Evolutionary conservation across 2,888 invertebrate genomes (phyloP), one percentile per base, ranked within the genome.

Genomic region (Rotaria macrura): DNA sequence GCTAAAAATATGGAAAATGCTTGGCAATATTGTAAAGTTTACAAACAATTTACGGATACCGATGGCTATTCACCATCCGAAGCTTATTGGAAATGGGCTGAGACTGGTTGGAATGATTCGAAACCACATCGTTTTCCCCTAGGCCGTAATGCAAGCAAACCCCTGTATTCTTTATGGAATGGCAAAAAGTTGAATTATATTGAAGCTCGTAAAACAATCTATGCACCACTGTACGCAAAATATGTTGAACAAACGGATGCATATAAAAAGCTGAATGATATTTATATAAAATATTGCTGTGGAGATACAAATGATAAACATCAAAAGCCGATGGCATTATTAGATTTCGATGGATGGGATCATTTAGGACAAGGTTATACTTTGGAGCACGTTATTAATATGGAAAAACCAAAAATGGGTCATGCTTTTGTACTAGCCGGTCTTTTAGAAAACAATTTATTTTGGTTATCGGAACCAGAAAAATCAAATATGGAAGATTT

Each of bases 331-430:
- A 65, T 29, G 65, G 65, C 34, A 65, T 65, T 65, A 34, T 6
- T 34, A 65, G 65, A 65, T 65, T 65, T 65, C 20, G 65, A 65
- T 65, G 65, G 65, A 34, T 65, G 65, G 65, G 65, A 65, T 65
- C 34, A 65, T 34, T 65, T 65, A 34, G 65, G 65, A 29, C 65
- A 65, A 34, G 65, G 34, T 65, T 65, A 65, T 65, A 65, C 14
- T 6, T 65, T 65, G 20, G 65, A 65, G 20, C 12, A 29, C 14
- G 29, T 65, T 9, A 65, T 65, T 29, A 20, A 65, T 65, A 34
- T 34, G 17, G 6, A 5, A 20, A 65, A 65, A 65, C 29, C 65
- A 65, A 65, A 65, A 20, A 65, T 29, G 65, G 29, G 65, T 65
- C 65, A 65, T 65, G 65, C 65, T 34, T 65, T 65, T 34, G 65